Percentiles rank a stretch among this genome's conserved stretches.
phyloP scores from a whole-genome alignment of 1,140 invertebrate genomes.

The Bombus waltoni region DNA sequence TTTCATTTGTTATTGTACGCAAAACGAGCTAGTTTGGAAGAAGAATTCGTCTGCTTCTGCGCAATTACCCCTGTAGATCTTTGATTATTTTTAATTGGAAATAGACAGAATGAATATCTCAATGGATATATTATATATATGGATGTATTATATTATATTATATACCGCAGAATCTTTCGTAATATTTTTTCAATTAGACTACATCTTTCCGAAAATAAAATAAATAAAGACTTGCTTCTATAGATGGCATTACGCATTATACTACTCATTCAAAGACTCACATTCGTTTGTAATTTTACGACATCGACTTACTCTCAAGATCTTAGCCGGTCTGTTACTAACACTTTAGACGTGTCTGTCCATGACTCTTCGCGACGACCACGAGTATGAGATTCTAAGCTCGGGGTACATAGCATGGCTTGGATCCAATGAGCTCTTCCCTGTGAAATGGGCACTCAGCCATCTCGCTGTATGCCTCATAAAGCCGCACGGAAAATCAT shows the following conservation, averaged over 20 bases:
- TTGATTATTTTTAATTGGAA: too few relatives aligned
- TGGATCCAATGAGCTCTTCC: conserved; percentile 59
- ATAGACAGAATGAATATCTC: too few relatives aligned
- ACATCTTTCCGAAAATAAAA: too few relatives aligned
- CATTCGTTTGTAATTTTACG: not conserved
- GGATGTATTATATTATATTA: too few relatives aligned
- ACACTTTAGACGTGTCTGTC: not conserved
- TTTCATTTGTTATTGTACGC: not conserved
- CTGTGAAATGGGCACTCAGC: conserved; percentile 56
- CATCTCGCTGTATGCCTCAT: conserved; percentile 64
- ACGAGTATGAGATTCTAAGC: conserved; percentile 5
- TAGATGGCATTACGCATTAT: not conserved
- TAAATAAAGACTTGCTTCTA: too few relatives aligned
- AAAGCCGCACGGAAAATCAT: conserved; percentile 62
- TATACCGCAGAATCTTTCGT: too few relatives aligned
- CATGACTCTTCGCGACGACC: not conserved
- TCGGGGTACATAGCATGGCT: conserved; percentile 4
- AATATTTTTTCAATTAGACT: too few relatives aligned
- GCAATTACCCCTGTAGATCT: not conserved
- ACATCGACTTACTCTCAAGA: not conserved
- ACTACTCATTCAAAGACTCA: not conserved
- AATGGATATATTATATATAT: too few relatives aligned
- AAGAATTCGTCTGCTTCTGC: not conserved
- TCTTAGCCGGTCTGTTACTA: not conserved
- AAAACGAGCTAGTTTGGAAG: too few relatives aligned